phyloP scores from a whole-genome alignment of 2,797 vertebrate species.

The Fringilla coelebs region DNA sequence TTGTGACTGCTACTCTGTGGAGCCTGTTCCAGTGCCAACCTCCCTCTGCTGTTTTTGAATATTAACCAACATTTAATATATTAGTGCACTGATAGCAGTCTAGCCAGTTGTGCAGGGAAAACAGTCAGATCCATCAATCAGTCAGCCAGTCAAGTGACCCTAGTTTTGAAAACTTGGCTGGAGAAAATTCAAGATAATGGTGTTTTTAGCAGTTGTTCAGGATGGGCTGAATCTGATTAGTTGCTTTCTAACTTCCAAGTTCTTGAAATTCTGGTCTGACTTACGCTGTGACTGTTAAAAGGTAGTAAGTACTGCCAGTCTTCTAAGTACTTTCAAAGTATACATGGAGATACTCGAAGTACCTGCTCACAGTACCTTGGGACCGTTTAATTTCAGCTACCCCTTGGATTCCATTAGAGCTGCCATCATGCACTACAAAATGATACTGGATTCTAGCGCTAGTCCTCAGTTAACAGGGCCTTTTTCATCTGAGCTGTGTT shows the following conservation, averaged over 20 bases:
- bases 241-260: background rate
- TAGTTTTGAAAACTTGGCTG: background rate
- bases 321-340: background rate
- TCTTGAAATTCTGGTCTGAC: background rate
- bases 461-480: background rate
- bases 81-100: background rate
- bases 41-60: background rate
- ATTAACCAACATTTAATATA: background rate
- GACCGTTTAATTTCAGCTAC: background rate
- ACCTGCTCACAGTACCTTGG: background rate
- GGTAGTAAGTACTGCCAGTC: background rate
- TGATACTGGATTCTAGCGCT: background rate
- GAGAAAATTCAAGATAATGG: background rate
- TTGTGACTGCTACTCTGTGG: background rate
- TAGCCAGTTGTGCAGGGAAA: background rate
- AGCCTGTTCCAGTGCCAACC: background rate
- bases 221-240: background rate
- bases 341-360: background rate
- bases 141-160: background rate
- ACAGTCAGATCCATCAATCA: background rate
- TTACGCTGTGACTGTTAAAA: background rate
- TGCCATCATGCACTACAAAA: background rate
- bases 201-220: background rate
- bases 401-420: background rate
- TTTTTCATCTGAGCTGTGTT: background rate